Base-by-base conservation (phyloP, 2,797 vertebrate species). In the Micromesistius poutassou region DNA sequence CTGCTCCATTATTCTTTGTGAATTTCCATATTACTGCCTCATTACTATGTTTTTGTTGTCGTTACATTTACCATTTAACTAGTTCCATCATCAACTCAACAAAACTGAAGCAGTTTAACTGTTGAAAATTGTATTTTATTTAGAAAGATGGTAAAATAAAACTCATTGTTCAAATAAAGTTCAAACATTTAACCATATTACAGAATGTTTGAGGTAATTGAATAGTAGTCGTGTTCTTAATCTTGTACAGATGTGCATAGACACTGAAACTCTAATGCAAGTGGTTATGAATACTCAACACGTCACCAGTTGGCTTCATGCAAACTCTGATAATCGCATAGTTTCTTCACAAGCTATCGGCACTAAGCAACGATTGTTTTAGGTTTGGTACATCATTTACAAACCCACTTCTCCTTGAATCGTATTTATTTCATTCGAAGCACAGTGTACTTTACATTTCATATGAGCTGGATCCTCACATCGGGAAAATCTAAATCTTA, bases 111-210 rank as follows among this genome's bases (percentile, higher is more conserved):
- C 72, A 81, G 50, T 75, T 46, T 50, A 82, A 76, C 76, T 72
- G 76, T 35, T 80, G 66, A 80, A 86, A 82, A 82, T 10, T 19
- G 36, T 81, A 86, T 82, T 87, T 85, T 73, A 78, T 87, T 91
- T 83, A 79, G 84, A 92, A 91, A 91, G 75, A 77, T 81, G 76
- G 80, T 77, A 16, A 81, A 85, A 82, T 70, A n/a, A 84, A 79
- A 35, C 31, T 73, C 78, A 77, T 82, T 79, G 62, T 68, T 68
- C 12, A 28, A 68, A 68, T 68, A 68, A 68, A 68, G 62, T 68
- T 68, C 42, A 79, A 87, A 87, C 82, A 80, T 83, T 87, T 31
- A 80, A 80, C 85, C 28, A 78, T 83, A 80, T 50, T 80, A 84
- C n/a, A 80, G 77, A 25, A 36, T 40, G 72, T 62, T 80, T 85